These are phyloP conservation scores for Zaprionus davidi DNA, from an alignment of 1,140 invertebrate species.

Conservation along the genomic window DNA sequence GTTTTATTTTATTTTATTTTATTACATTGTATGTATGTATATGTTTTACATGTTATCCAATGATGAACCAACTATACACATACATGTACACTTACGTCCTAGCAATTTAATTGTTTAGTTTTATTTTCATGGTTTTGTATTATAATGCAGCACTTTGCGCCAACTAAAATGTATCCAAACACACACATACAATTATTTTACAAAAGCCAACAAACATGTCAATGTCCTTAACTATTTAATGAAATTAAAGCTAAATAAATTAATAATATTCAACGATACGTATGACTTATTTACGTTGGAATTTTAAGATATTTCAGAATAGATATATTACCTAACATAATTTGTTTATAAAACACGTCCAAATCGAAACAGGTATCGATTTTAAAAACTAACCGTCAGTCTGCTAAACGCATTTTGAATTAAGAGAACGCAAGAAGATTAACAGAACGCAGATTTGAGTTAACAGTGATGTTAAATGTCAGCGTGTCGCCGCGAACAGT, in stretches of 20 bases:
- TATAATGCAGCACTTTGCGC: slow-evolving; percentile 49
- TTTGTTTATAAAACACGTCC: too few species aligned
- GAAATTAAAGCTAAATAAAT: slow-evolving; percentile 80
- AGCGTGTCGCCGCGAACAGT: not conserved
- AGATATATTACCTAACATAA: too few species aligned
- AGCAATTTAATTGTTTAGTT: slow-evolving; percentile 81
- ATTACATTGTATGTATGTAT: slow-evolving; percentile 38
- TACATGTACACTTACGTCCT: slow-evolving; percentile 62
- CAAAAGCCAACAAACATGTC: slow-evolving; percentile 74
- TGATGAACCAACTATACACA: slow-evolving; percentile 31
- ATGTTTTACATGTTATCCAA: slow-evolving; percentile 58
- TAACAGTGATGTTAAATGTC: not conserved
- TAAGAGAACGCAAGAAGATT: slow-evolving; percentile 6
- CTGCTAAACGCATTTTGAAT: not conserved
- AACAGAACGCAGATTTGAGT: not conserved
- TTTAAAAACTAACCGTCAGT: not conserved
- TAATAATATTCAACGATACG: slow-evolving; percentile 60
- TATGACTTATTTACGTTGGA: not conserved
- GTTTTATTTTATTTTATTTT: slow-evolving; percentile 41
- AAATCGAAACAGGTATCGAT: too few species aligned
- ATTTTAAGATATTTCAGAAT: too few species aligned
- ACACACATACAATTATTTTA: slow-evolving; percentile 56
- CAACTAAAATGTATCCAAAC: slow-evolving; percentile 47
- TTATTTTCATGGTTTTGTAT: slow-evolving; percentile 58
- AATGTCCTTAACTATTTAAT: slow-evolving; percentile 82